Evolutionary conservation across 2,113 vertebrate genomes (phyloP), one percentile per base, ranked within the genome.

Genomic region (Rhabdomys dilectus): DNA sequence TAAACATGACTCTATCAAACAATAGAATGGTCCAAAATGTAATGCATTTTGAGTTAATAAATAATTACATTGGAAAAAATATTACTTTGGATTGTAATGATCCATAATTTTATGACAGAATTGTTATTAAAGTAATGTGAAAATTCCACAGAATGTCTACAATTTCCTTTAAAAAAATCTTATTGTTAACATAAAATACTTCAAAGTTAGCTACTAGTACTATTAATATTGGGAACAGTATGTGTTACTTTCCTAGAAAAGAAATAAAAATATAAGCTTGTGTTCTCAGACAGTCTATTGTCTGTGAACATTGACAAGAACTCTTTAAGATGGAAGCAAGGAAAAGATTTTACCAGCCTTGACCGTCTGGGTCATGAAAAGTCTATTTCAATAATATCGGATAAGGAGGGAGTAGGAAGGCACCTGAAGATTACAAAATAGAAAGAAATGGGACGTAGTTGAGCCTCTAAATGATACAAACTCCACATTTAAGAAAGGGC

Each of bases 341-440:
- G 31, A 29, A 89, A 77, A 39, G 60, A 66, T 48, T 22, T 89
- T 42, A 31, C 5, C 24, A 51, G 4, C 29, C 21, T 78, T 72
- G 48, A 84, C 45, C 42, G 56, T 94, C 39, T 73, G 56, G 53
- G 80, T 81, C 70, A 77, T 26, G n/a, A 89, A 91, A 4, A 48
- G 7, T 34, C 22, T 0, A 78, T 16, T 78, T 92, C 36, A 85
- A 73, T 5, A 34, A 78, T 51, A 64, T 9, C 1, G 19, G 29
- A 0, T 1, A 34, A 36, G 56, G 3, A 21, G 9, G 0, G 5
- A 26, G 6, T 1, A 4, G 8, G 1, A 45, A 45, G 24, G 34
- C 39, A 11, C 36, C 19, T 64, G 36, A 76, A 4, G 29, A 64
- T 19, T 64, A 64, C 45, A 64, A 80, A 76, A 53, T 3, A 62